phyloP scores from a whole-genome alignment of 2,888 invertebrate species.

The Venustoraphidia nigricollis region DNA sequence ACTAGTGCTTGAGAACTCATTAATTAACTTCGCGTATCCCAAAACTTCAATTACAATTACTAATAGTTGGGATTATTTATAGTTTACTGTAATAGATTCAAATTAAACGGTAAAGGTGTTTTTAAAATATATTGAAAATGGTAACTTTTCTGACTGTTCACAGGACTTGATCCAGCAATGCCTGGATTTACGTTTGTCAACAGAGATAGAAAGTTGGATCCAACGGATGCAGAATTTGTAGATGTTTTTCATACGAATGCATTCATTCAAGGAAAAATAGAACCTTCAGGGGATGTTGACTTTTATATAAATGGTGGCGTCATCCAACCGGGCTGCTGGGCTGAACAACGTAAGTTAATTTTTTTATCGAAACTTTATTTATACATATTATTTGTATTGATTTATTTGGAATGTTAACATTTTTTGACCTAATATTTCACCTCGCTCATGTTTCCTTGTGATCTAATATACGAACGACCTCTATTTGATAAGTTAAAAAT shows the following conservation, averaged over 20 bases:
- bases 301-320: constrained; percentile 60
- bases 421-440: neutral
- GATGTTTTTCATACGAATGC: constrained; percentile 60
- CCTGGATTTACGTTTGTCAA: constrained; percentile 43
- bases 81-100: no score
- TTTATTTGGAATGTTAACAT: no score
- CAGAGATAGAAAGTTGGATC: constrained; percentile 39
- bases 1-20: no score
- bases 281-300: constrained; percentile 50
- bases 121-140: no score
- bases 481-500: neutral
- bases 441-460: no score
- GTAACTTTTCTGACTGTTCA: neutral
- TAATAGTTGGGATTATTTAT: no score
- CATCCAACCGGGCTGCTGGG: constrained; percentile 49
- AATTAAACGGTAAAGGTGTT: no score
- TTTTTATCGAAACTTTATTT: neutral
- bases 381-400: no score
- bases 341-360: constrained; percentile 23
- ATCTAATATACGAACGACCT: no score
- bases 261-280: constrained; percentile 47
- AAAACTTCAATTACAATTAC: no score
- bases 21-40: no score
- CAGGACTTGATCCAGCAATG: constrained; percentile 50
- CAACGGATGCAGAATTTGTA: constrained; percentile 48